Percentiles rank a stretch among this genome's conserved stretches.
Evolutionary conservation across 1,140 invertebrate genomes (phyloP).

Genomic region (Hesperophylax magnus): DNA sequence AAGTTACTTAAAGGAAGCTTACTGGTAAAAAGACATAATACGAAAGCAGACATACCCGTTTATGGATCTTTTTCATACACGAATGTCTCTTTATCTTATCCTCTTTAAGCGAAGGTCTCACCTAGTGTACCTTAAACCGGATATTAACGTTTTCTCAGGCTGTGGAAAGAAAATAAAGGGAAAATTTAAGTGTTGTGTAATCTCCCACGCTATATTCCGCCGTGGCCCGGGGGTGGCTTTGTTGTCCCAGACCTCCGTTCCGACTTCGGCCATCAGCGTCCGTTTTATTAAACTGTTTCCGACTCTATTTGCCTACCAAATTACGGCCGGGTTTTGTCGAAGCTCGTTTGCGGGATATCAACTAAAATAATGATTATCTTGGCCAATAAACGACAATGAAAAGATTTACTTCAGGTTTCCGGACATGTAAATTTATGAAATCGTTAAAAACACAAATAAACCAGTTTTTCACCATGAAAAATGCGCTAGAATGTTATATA

Average conservation of each 20-base stretch:
- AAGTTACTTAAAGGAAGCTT: too few species aligned
- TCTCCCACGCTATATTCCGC: not conserved
- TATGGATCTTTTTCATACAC: too few species aligned
- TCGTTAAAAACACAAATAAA: too few species aligned
- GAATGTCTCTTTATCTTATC: too few species aligned
- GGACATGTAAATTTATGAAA: not conserved
- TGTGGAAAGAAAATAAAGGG: constrained; percentile 24
- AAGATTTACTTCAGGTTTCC: not conserved
- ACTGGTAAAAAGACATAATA: too few species aligned
- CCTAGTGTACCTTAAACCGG: too few species aligned
- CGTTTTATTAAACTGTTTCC: constrained; percentile 47
- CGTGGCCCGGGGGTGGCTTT: not conserved
- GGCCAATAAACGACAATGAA: not conserved
- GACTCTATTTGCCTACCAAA: constrained; percentile 47
- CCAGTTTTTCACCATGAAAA: too few species aligned
- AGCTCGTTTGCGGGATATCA: not conserved
- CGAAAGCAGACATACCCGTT: too few species aligned
- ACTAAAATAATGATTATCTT: not conserved
- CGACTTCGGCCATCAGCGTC: not conserved
- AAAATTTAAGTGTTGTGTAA: constrained; percentile 20
- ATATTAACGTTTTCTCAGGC: too few species aligned
- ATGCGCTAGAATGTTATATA: not conserved
- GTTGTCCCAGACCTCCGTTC: not conserved
- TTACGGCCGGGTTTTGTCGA: constrained; percentile 34
- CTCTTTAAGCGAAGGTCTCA: too few species aligned